Conservation (phyloP, 2,888 invertebrate species). For the Incurvaria masculella region DNA sequence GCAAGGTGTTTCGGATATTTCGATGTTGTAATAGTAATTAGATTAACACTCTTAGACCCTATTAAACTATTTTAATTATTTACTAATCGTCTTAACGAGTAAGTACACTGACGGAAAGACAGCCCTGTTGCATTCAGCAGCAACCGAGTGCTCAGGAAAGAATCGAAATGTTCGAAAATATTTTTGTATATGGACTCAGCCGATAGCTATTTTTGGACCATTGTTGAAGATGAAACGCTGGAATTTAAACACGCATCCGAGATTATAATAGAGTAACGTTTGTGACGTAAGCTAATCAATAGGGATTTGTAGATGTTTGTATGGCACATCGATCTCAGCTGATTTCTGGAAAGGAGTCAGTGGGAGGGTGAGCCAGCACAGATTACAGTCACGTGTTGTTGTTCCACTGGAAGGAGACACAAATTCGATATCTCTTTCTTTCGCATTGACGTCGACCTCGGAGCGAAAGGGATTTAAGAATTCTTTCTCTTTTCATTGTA, state of each 20-base stretch:
- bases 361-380: too few relatives aligned
- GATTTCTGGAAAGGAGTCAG: too few relatives aligned
- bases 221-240: slow-evolving; percentile 38
- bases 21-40: slow-evolving; percentile 41
- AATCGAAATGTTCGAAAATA: neutral
- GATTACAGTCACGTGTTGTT: too few relatives aligned
- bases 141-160: neutral
- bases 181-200: slow-evolving; percentile 18
- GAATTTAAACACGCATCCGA: neutral
- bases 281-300: too few relatives aligned
- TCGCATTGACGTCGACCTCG: too few relatives aligned
- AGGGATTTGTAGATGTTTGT: too few relatives aligned
- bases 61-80: neutral
- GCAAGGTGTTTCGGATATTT: too few relatives aligned
- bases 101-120: neutral
- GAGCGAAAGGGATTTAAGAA: too few relatives aligned
- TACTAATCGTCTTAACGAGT: neutral
- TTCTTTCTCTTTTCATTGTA: too few relatives aligned
- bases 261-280: neutral
- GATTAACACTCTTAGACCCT: slow-evolving; percentile 50
- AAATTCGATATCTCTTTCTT: too few relatives aligned
- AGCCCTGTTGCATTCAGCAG: neutral
- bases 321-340: too few relatives aligned
- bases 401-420: too few relatives aligned
- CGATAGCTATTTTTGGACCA: slow-evolving; percentile 57